phyloP scores from a whole-genome alignment of 1,140 invertebrate species.

The Tetragnatha versicolor region DNA sequence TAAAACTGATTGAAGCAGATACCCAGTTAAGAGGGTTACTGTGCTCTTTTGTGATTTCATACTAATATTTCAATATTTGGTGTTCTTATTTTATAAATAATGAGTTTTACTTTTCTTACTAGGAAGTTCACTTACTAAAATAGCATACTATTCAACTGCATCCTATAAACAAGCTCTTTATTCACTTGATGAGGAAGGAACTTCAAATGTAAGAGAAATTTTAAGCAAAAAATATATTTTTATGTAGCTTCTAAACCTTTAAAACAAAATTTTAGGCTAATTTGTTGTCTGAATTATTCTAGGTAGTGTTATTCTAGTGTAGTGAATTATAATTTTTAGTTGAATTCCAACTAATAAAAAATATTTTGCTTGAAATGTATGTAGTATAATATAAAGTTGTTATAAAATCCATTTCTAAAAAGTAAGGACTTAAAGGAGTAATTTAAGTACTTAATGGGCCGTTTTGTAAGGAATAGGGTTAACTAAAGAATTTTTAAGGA shows the following conservation, averaged over 20 bases:
- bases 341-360: too few species aligned
- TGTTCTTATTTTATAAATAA: background rate
- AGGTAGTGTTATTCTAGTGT: too few species aligned
- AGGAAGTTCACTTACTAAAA: constrained; percentile 77
- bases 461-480: too few species aligned
- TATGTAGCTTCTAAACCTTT: background rate
- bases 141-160: constrained; percentile 77
- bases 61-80: background rate
- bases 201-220: constrained; percentile 57
- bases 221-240: background rate
- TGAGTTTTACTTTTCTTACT: constrained; percentile 59
- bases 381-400: too few species aligned
- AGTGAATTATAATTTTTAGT: too few species aligned
- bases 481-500: too few species aligned
- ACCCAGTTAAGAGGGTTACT: background rate
- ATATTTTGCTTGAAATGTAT: too few species aligned
- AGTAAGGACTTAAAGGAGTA: too few species aligned
- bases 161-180: constrained; percentile 72
- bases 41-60: too few species aligned
- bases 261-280: background rate
- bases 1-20: background rate
- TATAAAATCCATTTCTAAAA: too few species aligned
- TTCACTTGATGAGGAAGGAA: constrained; percentile 61
- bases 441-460: too few species aligned
- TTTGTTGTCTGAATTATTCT: background rate